phyloP scores from a whole-genome alignment of 2,797 vertebrate genomes.

The Scyliorhinus canicula region DNA sequence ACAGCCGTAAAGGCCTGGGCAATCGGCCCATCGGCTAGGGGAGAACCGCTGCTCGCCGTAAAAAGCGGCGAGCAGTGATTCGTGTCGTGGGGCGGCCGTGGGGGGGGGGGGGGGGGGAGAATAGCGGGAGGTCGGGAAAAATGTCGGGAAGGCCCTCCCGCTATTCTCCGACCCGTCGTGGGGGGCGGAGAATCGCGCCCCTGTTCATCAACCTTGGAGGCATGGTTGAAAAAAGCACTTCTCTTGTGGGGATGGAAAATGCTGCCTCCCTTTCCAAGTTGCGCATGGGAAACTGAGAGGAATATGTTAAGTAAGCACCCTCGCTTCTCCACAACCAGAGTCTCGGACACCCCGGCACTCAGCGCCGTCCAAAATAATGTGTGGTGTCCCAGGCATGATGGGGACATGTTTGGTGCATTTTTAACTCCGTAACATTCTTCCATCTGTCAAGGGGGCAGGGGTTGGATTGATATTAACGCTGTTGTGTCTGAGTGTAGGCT shows the following conservation, averaged over 20 bases:
- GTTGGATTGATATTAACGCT: not conserved
- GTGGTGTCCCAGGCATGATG: not conserved
- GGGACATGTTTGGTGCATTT: not conserved
- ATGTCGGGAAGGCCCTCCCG: too few relatives aligned
- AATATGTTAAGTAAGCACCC: not conserved
- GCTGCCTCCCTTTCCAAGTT: not conserved
- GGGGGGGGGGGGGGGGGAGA: too few relatives aligned
- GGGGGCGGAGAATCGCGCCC: too few relatives aligned
- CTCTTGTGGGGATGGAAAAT: not conserved
- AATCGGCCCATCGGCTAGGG: too few relatives aligned
- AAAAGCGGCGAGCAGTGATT: too few relatives aligned
- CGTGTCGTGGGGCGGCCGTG: too few relatives aligned
- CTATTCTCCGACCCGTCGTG: too few relatives aligned
- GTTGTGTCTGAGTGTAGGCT: not conserved
- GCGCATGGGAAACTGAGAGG: not conserved
- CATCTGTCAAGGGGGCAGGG: not conserved
- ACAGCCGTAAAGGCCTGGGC: too few relatives aligned
- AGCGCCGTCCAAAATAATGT: not conserved
- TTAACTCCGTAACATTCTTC: not conserved
- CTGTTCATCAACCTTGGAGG: not conserved
- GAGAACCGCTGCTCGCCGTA: too few relatives aligned
- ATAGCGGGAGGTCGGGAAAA: too few relatives aligned
- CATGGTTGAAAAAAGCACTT: not conserved
- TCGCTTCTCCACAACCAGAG: not conserved
- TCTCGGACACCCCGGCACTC: too few relatives aligned